Base-by-base conservation (phyloP, 2,797 vertebrate genomes). In the Rhincodon typus region DNA sequence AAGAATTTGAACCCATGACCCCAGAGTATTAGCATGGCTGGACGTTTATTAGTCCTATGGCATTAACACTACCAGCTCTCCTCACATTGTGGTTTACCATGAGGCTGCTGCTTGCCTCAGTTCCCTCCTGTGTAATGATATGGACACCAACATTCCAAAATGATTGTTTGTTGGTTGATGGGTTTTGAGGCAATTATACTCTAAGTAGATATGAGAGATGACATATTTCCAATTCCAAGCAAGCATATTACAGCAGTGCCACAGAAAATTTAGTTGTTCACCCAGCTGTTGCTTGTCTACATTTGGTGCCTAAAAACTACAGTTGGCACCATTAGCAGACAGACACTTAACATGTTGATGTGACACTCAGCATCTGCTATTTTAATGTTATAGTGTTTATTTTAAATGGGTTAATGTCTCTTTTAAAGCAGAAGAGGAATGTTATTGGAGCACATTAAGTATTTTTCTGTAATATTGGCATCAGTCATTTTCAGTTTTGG, bases 351-450 rank as follows among this genome's bases (percentile, higher is more conserved):
- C 34, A 34, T 90, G 53, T 66, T 42, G 53, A 90, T 69, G 62
- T 93, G 90, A 93, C 90, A 67, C 62, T 67, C n/a, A 62, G 21
- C 90, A 93, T 93, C 90, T 69, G 90, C 66, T 69, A n/a, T 67
- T 93, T 93, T 93, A 67, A 93, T 69, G 66, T 69, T 93, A 42
- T 42, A 12, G n/a, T 93, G n/a, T 93, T 84, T 46, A 84, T 84
- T 84, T 84, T 93, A 69, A 69, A 67, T 69, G 62, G n/a, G 90
- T 93, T 69, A 93, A 93, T 93, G 66, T 8, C n/a, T 69, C 66
- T 42, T 62, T 67, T 93, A 93, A 93, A 93, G 38, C 25, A 27
- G 90, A 19, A 69, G 66, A 42, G 62, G 21, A 69, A 69, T 93
- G 66, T 46, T 38, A 93, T 93, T 42, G 90, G 34, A 93, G 38